Evolutionary conservation across 2,797 vertebrate species (phyloP), one percentile per base, ranked within the genome.

Genomic region (Brachymystax lenok): DNA sequence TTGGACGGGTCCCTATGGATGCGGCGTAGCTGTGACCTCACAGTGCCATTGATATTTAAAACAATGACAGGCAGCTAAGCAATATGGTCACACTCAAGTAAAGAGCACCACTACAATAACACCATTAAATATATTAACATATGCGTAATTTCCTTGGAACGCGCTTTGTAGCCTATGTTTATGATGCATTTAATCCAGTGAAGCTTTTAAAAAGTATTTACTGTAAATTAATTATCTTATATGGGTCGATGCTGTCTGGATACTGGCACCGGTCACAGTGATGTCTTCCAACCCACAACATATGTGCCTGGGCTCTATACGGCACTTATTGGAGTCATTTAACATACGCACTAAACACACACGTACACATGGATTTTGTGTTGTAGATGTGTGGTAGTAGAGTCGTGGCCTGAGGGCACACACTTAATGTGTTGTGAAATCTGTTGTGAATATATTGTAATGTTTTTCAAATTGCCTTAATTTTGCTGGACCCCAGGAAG

Each of bases 11-110:
- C 27, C 27, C 27, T 28, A 17, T 30, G 27, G 14, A 67, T 67
- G 51, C 52, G 51, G 30, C 71, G 71, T 33, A 52, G 24, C 51
- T 30, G 71, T 72, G 51, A 56, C 71, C 71, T 72, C 71, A 72
- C 71, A 10, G 17, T 19, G 50, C 70, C 70, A 30, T 54, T 56
- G 71, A n/a, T 33, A 33, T 56, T n/a, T 40, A 27, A 72, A 72
- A 72, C 51, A 56, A 30, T 19, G 27, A 72, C 28, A 56, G 7
- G 27, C 28, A 21, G 69, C 10, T 21, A 12, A 50, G 35, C 30
- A 64, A 19, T 64, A 21, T 14, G 40, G 19, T 27, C 7, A 24
- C 21, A 50, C 50, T 51, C n/a, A 30, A 14, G 27, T 30, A 21
- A 17, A 14, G n/a, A 13, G 63, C 63, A 17, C 4, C 63, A 24